Percentiles rank a stretch among this genome's conserved stretches.
These are phyloP conservation scores for Drosophila subquinaria DNA, from an alignment of 2,888 invertebrate genomes.

Conservation along the genomic window DNA sequence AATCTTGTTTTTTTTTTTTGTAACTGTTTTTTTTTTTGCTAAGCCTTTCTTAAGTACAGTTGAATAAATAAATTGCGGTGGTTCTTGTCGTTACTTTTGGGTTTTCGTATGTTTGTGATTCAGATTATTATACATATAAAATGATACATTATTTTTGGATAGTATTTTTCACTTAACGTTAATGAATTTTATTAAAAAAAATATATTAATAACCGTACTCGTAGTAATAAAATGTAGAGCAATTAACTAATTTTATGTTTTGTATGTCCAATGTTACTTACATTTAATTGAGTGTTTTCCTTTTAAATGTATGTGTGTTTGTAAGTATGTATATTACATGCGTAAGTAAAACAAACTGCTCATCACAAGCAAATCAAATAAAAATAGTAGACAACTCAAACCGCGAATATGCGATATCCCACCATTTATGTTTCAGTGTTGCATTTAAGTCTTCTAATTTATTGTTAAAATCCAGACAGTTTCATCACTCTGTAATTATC, in stretches of 20 bases:
- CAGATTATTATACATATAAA: conserved; percentile 45
- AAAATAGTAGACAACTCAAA: background rate
- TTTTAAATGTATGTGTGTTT: background rate
- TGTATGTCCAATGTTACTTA: background rate
- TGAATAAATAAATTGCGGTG: conserved; percentile 72
- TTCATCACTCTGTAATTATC: background rate
- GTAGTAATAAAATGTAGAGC: conserved; percentile 37
- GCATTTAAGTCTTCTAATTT: background rate
- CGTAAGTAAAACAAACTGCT: background rate
- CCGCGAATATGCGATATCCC: background rate
- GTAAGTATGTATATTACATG: background rate
- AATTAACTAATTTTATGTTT: conserved; percentile 53
- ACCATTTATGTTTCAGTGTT: background rate
- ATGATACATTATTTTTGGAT: conserved; percentile 58
- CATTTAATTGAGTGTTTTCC: background rate
- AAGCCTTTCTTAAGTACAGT: conserved; percentile 63
- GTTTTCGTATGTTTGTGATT: conserved; percentile 35
- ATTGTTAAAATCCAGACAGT: background rate
- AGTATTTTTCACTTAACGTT: conserved; percentile 46
- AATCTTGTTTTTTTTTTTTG: conserved; percentile 12
- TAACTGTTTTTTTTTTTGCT: conserved; percentile 19
- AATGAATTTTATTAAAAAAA: conserved; percentile 45
- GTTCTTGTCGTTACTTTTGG: conserved; percentile 60
- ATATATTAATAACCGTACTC: conserved; percentile 50
- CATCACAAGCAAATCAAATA: background rate